A percentile compares a stretch with the other conserved stretches of the same genome.
phyloP scores from a whole-genome alignment of 2,113 vertebrate genomes.

The Ptyas mucosa region DNA sequence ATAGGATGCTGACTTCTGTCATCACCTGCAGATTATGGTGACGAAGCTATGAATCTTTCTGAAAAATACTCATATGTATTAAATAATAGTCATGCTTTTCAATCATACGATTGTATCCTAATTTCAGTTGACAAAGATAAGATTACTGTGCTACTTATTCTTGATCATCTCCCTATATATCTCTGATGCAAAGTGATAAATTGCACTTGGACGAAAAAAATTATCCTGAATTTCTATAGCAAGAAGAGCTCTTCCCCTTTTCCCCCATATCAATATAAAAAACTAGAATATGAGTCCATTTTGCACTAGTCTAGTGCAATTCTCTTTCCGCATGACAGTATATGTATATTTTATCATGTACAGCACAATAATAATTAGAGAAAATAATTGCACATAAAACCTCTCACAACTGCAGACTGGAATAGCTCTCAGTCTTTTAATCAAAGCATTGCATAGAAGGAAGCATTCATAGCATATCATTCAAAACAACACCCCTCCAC shows the following conservation, averaged over 20 bases:
- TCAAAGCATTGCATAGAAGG: not conserved
- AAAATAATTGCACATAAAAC: not conserved
- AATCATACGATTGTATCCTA: not conserved
- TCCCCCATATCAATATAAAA: not conserved
- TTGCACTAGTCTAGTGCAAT: not conserved
- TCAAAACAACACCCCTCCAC: not conserved
- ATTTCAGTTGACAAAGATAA: not conserved
- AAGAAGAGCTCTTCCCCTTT: not conserved
- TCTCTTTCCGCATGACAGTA: not conserved
- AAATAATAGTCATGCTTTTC: not conserved
- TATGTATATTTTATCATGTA: not conserved
- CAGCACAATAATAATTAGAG: not conserved
- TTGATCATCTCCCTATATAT: not conserved
- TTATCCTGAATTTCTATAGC: not conserved
- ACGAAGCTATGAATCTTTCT: not conserved
- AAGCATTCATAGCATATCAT: too few species aligned
- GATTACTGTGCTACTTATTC: not conserved
- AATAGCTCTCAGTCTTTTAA: not conserved
- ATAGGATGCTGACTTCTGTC: not conserved
- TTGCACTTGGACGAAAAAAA: not conserved
- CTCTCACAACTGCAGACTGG: not conserved
- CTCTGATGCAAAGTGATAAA: not conserved
- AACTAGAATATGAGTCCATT: not conserved
- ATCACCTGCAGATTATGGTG: not conserved
- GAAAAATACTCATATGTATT: not conserved